Conservation (phyloP, 2,797 vertebrate genomes). For the Hydrophis major region DNA sequence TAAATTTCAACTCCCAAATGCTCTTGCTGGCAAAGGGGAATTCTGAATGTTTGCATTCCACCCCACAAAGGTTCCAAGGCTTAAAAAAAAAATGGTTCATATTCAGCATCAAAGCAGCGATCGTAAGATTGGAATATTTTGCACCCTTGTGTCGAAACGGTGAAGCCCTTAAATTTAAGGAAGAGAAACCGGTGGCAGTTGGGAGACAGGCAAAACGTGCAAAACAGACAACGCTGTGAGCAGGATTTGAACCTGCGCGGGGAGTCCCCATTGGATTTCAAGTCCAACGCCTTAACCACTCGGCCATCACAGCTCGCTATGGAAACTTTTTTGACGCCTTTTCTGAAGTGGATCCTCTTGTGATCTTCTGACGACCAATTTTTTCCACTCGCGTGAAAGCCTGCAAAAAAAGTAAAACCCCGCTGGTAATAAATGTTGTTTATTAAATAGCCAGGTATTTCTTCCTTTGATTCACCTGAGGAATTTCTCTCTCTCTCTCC, state of each 20-base stretch:
- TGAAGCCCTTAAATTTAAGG: too few species aligned
- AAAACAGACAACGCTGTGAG: slow-evolving; percentile 5
- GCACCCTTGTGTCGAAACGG: not conserved
- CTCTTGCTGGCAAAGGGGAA: not conserved
- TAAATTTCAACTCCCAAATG: not conserved
- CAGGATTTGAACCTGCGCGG: slow-evolving; percentile 50
- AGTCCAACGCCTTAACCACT: slow-evolving; percentile 53
- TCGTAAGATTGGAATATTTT: not conserved
- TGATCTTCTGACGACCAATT: too few species aligned
- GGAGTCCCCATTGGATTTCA: slow-evolving; percentile 46
- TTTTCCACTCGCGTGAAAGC: not conserved
- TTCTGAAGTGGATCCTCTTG: not conserved
- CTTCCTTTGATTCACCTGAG: too few species aligned
- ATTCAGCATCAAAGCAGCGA: not conserved
- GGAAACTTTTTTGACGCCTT: fast-evolving
- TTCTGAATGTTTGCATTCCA: not conserved
- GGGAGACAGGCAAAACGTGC: not conserved
- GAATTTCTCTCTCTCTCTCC: not conserved
- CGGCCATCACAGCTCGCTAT: slow-evolving; percentile 24
- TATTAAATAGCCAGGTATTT: not conserved
- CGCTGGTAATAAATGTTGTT: not conserved
- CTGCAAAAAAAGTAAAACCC: too few species aligned
- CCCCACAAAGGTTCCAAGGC: not conserved
- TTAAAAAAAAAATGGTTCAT: not conserved
- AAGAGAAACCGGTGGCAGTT: too few species aligned